These are phyloP conservation scores for Melangyna quadrimaculata DNA, from an alignment of 2,888 invertebrate species.

Conservation along the genomic window DNA sequence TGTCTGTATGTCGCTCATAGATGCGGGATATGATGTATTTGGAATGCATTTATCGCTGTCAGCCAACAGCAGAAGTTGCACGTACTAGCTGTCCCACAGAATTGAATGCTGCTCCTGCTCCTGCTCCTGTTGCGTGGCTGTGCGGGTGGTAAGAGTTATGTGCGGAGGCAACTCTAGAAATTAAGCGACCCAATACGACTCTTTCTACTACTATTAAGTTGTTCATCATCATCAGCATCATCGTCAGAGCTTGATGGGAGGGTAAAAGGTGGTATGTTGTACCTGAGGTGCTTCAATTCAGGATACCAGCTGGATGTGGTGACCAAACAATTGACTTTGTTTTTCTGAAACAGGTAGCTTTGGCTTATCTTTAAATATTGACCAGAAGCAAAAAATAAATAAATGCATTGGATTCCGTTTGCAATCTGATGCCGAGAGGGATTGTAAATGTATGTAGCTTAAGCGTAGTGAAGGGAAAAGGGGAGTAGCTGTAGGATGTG, in stretches of 20 bases:
- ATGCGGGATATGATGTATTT: constrained; percentile 70
- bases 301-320: constrained; percentile 60
- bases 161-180: background rate
- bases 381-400: constrained; percentile 13
- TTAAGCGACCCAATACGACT: constrained; percentile 29
- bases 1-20: constrained; percentile 64
- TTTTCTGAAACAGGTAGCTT: constrained; percentile 47
- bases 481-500: background rate
- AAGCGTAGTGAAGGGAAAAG: constrained; percentile 21
- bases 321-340: constrained; percentile 64
- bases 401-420: constrained; percentile 29
- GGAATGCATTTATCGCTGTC: constrained; percentile 72
- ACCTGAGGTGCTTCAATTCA: constrained; percentile 40
- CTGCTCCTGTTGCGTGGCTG: constrained; percentile 11
- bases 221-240: constrained; percentile 52
- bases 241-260: background rate
- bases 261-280: constrained; percentile 5
- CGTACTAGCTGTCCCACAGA: constrained; percentile 63
- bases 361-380: constrained; percentile 66
- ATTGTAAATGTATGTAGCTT: constrained; percentile 11
- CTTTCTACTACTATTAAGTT: constrained; percentile 65
- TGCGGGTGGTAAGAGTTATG: background rate
- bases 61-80: constrained; percentile 65
- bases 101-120: constrained; percentile 39
- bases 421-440: constrained; percentile 9